phyloP scores from a whole-genome alignment of 1,140 invertebrate genomes.

The Trachelipus rathkii region DNA sequence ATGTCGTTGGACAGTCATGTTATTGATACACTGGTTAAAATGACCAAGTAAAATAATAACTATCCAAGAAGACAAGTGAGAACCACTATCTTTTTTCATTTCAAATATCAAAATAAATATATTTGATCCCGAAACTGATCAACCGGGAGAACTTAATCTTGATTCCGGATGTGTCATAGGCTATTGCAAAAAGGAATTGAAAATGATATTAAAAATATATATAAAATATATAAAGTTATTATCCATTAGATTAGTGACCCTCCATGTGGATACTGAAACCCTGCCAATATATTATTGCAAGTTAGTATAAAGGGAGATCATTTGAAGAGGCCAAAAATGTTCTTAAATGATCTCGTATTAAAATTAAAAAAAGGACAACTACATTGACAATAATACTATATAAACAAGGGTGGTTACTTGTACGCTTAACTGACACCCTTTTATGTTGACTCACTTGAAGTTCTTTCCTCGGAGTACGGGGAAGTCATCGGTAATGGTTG shows the following conservation, averaged over 20 bases:
- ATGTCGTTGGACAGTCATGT: constrained; percentile 33
- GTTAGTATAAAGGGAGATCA: background rate
- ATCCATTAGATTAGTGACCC: background rate
- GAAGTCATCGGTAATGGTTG: constrained; percentile 46
- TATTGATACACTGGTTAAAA: constrained; percentile 30
- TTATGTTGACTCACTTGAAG: constrained; percentile 42
- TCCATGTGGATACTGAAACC: background rate
- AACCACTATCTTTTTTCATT: constrained; percentile 29
- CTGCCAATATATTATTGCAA: background rate
- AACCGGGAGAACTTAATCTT: too few relatives aligned
- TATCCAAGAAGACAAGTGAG: constrained; percentile 29
- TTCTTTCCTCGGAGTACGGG: constrained; percentile 44
- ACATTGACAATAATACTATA: background rate
- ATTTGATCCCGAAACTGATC: too few relatives aligned
- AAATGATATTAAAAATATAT: background rate
- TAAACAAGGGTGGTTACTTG: background rate
- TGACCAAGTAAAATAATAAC: constrained; percentile 29
- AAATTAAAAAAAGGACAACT: background rate
- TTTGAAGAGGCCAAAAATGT: background rate
- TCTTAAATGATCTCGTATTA: too few relatives aligned
- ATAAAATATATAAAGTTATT: too few relatives aligned
- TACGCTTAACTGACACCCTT: background rate
- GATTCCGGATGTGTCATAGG: background rate
- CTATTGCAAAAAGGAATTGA: background rate
- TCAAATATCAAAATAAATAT: background rate